Conservation (phyloP, 2,888 invertebrate species). For the Mongoloraphidia duomilia region DNA sequence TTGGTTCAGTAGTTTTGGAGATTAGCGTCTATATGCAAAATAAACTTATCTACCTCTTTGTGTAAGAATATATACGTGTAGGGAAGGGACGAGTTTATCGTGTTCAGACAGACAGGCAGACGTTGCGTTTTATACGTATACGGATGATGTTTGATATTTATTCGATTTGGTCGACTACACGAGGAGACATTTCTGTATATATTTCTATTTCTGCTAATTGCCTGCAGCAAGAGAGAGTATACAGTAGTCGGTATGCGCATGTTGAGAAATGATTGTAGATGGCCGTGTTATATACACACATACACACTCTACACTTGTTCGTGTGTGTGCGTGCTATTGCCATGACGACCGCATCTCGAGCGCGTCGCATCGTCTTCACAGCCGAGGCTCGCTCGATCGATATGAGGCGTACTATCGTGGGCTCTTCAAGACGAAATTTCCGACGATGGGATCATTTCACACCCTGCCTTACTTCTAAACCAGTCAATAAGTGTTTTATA, state of each 20-base stretch:
- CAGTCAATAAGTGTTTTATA: background rate
- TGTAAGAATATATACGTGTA: no score
- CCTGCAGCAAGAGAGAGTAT: constrained; percentile 25
- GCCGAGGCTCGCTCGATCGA: background rate
- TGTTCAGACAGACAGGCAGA: background rate
- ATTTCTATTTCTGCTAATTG: constrained; percentile 33
- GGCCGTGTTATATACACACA: no score
- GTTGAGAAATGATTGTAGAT: constrained; percentile 28
- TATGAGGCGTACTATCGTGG: background rate
- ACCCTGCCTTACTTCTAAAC: background rate
- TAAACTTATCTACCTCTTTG: no score
- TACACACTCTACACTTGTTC: background rate
- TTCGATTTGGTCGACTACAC: no score
- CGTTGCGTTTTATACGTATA: background rate
- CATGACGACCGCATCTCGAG: constrained; percentile 24
- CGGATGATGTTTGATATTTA: no score
- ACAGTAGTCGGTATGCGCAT: constrained; percentile 23
- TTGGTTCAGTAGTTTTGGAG: no score
- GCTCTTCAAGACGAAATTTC: no score
- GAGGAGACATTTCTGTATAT: constrained; percentile 3
- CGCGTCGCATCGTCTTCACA: no score
- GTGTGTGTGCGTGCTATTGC: constrained; percentile 24
- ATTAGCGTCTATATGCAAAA: no score
- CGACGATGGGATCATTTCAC: no score
- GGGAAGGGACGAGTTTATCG: background rate